phyloP scores from a whole-genome alignment of 2,113 vertebrate species.

The Apteryx mantelli region DNA sequence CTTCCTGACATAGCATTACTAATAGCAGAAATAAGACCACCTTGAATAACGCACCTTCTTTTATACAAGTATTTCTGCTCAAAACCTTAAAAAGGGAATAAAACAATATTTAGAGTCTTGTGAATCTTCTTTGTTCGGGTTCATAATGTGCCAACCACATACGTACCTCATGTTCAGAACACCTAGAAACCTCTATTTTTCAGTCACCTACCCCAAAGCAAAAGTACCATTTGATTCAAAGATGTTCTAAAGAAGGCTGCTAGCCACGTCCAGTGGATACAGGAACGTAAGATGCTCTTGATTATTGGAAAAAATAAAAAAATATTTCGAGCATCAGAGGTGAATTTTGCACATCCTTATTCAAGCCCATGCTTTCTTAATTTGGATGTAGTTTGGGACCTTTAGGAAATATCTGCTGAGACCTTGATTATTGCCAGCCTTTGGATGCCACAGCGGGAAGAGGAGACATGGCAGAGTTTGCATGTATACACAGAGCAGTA shows the following conservation, averaged over 20 bases:
- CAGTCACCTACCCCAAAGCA: neutral
- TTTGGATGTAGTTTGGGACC: neutral
- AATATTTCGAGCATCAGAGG: neutral
- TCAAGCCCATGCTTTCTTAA: neutral
- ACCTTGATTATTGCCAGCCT: neutral
- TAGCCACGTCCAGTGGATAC: neutral
- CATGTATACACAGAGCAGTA: neutral
- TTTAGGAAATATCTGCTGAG: neutral
- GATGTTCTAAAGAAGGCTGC: neutral
- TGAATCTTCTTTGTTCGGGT: conserved; percentile 12
- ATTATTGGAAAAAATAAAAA: neutral
- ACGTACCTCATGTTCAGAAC: neutral
- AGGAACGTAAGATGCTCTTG: neutral
- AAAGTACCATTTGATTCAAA: neutral
- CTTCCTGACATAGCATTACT: neutral
- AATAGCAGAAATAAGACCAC: neutral
- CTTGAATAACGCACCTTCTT: neutral
- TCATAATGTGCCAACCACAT: neutral
- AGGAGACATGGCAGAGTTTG: accelerated
- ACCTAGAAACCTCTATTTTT: conserved; percentile 2
- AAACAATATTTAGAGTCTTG: neutral
- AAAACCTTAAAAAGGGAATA: conserved; percentile 15
- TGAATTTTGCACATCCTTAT: neutral
- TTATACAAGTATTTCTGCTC: neutral
- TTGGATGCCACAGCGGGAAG: neutral